Conservation (phyloP, 2,888 invertebrate species). For the Nomada lathburiana region DNA sequence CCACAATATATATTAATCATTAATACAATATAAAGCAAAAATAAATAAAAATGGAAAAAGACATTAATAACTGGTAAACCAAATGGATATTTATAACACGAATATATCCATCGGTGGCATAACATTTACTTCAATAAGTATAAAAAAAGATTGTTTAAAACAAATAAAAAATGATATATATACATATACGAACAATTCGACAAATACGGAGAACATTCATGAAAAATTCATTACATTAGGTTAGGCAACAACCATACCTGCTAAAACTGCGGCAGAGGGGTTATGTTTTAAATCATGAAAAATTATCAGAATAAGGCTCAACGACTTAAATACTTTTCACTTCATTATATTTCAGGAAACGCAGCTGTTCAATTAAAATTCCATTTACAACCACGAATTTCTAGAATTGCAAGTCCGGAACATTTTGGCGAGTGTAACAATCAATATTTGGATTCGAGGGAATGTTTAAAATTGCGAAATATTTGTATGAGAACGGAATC, state of each 20-base stretch:
- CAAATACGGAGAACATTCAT: conserved; percentile 7
- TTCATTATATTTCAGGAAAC: not conserved
- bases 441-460: not conserved
- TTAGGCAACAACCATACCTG: conserved; percentile 20
- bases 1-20: not conserved
- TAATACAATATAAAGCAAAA: not conserved
- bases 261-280: conserved; percentile 20
- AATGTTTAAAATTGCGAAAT: not conserved
- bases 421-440: not conserved
- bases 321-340: not conserved
- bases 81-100: no score
- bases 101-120: not conserved
- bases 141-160: not conserved
- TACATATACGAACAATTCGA: not conserved
- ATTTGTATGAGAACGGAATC: not conserved
- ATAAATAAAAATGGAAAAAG: not conserved
- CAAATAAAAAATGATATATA: not conserved
- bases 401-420: not conserved
- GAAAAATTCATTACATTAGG: conserved; percentile 7
- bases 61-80: not conserved
- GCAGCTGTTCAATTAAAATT: not conserved
- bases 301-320: not conserved
- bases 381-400: not conserved
- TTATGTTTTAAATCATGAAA: conserved; percentile 25
- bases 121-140: not conserved